Percentiles rank a stretch among this genome's conserved stretches.
Evolutionary conservation across 2,113 vertebrate species (phyloP).

Genomic region (Sapayoa aenigma): DNA sequence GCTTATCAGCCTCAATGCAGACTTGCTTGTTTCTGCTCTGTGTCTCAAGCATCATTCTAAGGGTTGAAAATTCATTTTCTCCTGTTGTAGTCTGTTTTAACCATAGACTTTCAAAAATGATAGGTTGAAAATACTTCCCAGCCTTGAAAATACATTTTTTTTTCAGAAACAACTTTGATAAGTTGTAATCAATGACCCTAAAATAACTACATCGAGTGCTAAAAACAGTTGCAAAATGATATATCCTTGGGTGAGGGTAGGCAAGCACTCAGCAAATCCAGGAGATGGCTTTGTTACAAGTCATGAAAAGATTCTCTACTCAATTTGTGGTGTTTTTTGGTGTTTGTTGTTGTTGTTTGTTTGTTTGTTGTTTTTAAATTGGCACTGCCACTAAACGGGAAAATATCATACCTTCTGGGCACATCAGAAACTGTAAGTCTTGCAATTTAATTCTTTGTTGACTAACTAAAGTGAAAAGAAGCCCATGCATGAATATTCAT

Average conservation of each 20-base stretch:
- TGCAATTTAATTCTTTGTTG: neutral
- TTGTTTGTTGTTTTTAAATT: neutral
- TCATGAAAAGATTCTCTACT: neutral
- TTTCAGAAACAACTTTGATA: neutral
- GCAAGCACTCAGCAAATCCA: neutral
- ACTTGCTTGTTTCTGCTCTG: slow-evolving; percentile 15
- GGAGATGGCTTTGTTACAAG: neutral
- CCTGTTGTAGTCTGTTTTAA: neutral
- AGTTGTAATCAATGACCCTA: neutral
- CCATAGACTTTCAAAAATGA: neutral
- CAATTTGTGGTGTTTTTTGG: neutral
- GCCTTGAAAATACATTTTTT: neutral
- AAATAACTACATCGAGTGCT: neutral
- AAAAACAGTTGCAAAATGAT: neutral
- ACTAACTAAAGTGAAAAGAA: neutral
- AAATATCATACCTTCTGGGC: neutral
- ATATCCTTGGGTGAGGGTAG: neutral
- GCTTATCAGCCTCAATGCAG: slow-evolving; percentile 45
- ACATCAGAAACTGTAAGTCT: neutral
- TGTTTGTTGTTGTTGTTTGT: neutral
- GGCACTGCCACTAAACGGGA: neutral
- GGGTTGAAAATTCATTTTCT: slow-evolving; percentile 7
- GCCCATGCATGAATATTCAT: neutral
- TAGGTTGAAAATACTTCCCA: neutral
- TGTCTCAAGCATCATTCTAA: slow-evolving; percentile 4